Base-by-base conservation (phyloP, 2,888 invertebrate species). In the Pristionchus maxplancki region DNA sequence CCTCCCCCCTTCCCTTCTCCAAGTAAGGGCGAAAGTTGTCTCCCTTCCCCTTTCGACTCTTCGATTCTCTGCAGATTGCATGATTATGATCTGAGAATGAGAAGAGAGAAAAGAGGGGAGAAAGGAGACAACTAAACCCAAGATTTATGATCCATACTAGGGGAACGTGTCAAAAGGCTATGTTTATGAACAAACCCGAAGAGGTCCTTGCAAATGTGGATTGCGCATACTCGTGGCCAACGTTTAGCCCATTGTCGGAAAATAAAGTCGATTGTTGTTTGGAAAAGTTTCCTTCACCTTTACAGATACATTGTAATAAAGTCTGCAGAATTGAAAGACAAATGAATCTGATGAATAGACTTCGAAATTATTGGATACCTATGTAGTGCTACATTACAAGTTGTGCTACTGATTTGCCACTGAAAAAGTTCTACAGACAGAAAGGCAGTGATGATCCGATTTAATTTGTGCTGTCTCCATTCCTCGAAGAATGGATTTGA, bases 11-110 rank as follows among this genome's bases (percentile, higher is more conserved):
- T 8, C 58, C 24, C 31, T 34, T 31, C 31, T 67, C 31, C 34
- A 34, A 67, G 34, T 13, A 20, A 67, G 67, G 34, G 67, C 31
- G 67, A 67, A 67, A 67, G 67, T 67, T 17, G 67, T 34, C 31
- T 67, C 67, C 58, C 58, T 58, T 58, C 58, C 58, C n/a, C 58
- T 58, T 58, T 31, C 31, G 28, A 13, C 31, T 67, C 67, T 34
- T 67, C 67, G 13, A 67, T 34, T 67, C 67, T 67, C 34, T 67
- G 67, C 67, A 67, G 67, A 34, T 67, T 67, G 67, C 67, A 67
- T 67, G 67, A 67, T 67, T 34, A 67, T 67, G 67, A 67, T 67
- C 67, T 67, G 34, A 67, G 67, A 67, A 67, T 34, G 67, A 67
- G 67, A 67, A 67, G 67, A 67, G 67, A 67, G 67, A 64, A 64